A percentile compares a stretch with the other conserved stretches of the same genome.
These are phyloP conservation scores for Microtus agrestis DNA, from an alignment of 2,797 vertebrate genomes.

Conservation along the genomic window DNA sequence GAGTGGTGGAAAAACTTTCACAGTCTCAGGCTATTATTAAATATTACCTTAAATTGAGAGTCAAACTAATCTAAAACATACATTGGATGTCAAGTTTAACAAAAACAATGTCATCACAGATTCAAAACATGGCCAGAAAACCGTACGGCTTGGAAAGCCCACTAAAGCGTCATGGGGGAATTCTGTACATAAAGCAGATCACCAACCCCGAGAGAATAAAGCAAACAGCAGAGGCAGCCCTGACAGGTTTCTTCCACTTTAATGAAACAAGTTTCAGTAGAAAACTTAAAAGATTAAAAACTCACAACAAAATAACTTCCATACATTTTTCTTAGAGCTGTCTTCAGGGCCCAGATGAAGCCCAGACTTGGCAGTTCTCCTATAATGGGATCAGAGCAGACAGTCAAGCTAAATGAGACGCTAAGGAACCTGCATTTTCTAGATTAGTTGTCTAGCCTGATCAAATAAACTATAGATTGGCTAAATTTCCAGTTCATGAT, in stretches of 20 bases:
- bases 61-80: slow-evolving; percentile 85
- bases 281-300: slow-evolving; percentile 87
- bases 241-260: slow-evolving; percentile 84
- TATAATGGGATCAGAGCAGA: slow-evolving; percentile 50
- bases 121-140: slow-evolving; percentile 84
- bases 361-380: slow-evolving; percentile 65
- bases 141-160: slow-evolving; percentile 83
- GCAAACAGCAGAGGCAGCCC: slow-evolving; percentile 83
- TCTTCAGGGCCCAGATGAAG: slow-evolving; percentile 59
- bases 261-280: slow-evolving; percentile 87
- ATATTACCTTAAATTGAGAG: slow-evolving; percentile 83
- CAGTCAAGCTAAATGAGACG: slow-evolving; percentile 54
- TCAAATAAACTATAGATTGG: slow-evolving; percentile 63
- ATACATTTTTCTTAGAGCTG: slow-evolving; percentile 68
- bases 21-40: slow-evolving; percentile 81
- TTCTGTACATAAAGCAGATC: slow-evolving; percentile 86
- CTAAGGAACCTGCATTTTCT: slow-evolving; percentile 63
- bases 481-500: slow-evolving; percentile 62
- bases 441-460: slow-evolving; percentile 65
- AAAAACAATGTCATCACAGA: slow-evolving; percentile 85
- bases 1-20: slow-evolving; percentile 76
- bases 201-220: slow-evolving; percentile 80
- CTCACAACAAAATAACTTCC: slow-evolving; percentile 83
- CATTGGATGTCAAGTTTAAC: slow-evolving; percentile 84
- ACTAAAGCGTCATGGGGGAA: slow-evolving; percentile 80